These are phyloP conservation scores for Heliconius himera DNA, from an alignment of 1,140 invertebrate species.

Conservation along the genomic window DNA sequence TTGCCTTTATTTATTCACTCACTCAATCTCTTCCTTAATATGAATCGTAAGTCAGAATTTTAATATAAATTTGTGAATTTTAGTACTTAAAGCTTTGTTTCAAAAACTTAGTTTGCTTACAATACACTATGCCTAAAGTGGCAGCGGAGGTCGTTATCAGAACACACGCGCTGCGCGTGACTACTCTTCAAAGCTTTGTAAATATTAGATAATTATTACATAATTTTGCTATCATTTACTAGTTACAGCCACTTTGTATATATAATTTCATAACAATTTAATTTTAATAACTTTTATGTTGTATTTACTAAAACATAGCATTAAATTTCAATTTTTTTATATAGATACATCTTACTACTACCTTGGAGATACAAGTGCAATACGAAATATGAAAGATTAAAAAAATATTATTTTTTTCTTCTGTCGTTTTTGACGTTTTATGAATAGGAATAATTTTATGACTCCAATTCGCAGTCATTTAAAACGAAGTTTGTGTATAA, in stretches of 20 bases:
- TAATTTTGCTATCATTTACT: slow-evolving; percentile 28
- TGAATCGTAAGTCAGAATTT: neutral
- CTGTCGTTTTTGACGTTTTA: too few species aligned
- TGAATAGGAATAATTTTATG: too few species aligned
- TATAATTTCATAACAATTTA: neutral
- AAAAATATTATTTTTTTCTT: neutral
- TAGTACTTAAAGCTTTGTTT: neutral
- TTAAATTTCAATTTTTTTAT: too few species aligned
- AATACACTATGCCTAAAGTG: slow-evolving; percentile 38
- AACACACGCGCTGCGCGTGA: slow-evolving; percentile 58
- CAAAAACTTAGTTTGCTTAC: slow-evolving; percentile 5
- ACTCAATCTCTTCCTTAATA: too few species aligned
- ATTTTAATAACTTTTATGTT: neutral
- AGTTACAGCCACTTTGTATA: neutral
- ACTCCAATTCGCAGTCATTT: too few species aligned
- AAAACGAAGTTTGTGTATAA: too few species aligned
- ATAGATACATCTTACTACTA: too few species aligned
- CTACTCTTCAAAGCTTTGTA: slow-evolving; percentile 28
- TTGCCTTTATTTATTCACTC: too few species aligned
- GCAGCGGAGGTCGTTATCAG: slow-evolving; percentile 52
- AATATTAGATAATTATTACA: slow-evolving; percentile 32
- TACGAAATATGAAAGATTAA: too few species aligned
- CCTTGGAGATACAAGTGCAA: too few species aligned
- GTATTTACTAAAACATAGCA: too few species aligned
- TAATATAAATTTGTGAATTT: neutral